Evolutionary conservation across 2,888 invertebrate genomes (phyloP).

Genomic region (Phasia obesa): DNA sequence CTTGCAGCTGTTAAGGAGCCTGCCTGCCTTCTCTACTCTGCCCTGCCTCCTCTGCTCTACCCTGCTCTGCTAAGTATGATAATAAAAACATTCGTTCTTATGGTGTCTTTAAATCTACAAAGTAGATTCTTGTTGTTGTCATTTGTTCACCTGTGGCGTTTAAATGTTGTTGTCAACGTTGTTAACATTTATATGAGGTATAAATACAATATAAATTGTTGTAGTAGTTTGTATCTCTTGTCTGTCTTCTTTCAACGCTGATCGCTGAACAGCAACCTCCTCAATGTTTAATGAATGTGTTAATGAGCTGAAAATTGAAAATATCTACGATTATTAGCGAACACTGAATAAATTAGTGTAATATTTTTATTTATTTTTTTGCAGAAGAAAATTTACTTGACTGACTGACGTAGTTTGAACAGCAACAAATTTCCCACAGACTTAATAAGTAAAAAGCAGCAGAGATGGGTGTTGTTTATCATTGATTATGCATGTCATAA

Average conservation of each 20-base stretch:
- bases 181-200: slow-evolving; percentile 69
- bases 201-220: slow-evolving; percentile 58
- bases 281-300: slow-evolving; percentile 63
- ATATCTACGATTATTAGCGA: slow-evolving; percentile 53
- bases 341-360: slow-evolving; percentile 53
- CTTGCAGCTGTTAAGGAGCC: slow-evolving; percentile 36
- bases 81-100: no score
- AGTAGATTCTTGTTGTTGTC: slow-evolving; percentile 54
- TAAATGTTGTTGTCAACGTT: slow-evolving; percentile 70
- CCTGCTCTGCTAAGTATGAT: no score
- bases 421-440: slow-evolving; percentile 25
- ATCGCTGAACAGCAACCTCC: slow-evolving; percentile 5
- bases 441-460: neutral
- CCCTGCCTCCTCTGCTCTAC: no score
- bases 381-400: neutral
- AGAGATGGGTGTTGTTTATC: neutral
- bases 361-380: slow-evolving; percentile 17
- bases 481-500: neutral
- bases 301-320: slow-evolving; percentile 70
- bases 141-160: slow-evolving; percentile 71
- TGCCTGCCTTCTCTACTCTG: neutral
- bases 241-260: slow-evolving; percentile 5
- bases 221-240: slow-evolving; percentile 41
- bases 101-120: slow-evolving; percentile 51
- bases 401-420: slow-evolving; percentile 2